Evolutionary conservation across 2,113 vertebrate genomes (phyloP).

Genomic region (Phrynocephalus versicolor): DNA sequence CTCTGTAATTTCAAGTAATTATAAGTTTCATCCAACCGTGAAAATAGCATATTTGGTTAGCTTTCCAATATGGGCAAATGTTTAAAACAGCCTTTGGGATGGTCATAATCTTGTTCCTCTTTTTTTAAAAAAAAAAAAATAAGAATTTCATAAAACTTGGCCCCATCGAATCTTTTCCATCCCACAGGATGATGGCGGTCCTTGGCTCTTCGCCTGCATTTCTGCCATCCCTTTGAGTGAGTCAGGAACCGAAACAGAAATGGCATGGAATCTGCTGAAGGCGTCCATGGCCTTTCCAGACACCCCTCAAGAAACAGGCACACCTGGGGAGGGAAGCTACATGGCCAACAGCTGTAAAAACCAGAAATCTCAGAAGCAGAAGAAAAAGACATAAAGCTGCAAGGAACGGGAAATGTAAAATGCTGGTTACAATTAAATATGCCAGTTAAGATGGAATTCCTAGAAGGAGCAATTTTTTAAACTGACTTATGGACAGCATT

Average conservation of each 20-base stretch:
- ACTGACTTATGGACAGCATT: not conserved
- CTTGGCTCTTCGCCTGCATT: not conserved
- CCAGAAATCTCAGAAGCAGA: not conserved
- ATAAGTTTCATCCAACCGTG: too few species aligned
- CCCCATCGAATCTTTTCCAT: not conserved
- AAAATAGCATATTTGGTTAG: too few species aligned
- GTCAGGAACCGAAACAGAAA: not conserved
- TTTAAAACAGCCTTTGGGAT: too few species aligned
- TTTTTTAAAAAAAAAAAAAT: too few species aligned
- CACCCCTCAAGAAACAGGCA: not conserved
- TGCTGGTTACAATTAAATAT: not conserved
- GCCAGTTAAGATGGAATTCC: not conserved
- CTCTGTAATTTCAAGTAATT: too few species aligned
- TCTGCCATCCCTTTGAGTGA: not conserved
- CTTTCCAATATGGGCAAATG: too few species aligned
- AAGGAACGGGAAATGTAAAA: constrained; percentile 5
- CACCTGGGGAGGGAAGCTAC: not conserved
- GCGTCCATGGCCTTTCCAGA: not conserved
- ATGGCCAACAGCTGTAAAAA: not conserved
- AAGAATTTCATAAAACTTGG: not conserved
- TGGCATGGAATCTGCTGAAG: not conserved
- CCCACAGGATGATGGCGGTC: not conserved
- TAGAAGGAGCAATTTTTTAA: not conserved
- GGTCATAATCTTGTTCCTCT: not conserved
- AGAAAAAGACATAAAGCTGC: constrained; percentile 8